phyloP scores from a whole-genome alignment of 2,888 invertebrate genomes.

The Molanna angustata region DNA sequence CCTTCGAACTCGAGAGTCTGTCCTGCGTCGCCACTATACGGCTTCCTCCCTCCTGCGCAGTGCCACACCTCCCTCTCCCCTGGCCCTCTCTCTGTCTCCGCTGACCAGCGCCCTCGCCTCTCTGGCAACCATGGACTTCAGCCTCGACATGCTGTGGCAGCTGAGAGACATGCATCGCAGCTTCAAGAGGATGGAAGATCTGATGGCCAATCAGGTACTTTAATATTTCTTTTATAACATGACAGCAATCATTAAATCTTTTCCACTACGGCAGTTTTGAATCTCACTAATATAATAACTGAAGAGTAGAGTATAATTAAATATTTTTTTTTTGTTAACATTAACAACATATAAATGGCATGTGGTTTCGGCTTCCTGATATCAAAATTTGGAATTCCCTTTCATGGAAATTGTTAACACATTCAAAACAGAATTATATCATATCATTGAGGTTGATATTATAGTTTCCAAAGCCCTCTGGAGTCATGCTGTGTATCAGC shows the following conservation, averaged over 20 bases:
- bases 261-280: no score
- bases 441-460: no score
- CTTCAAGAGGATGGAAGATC: constrained; percentile 62
- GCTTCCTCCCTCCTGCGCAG: constrained; percentile 71
- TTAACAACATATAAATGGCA: no score
- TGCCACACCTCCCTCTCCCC: constrained; percentile 52
- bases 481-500: no score
- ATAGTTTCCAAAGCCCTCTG: no score
- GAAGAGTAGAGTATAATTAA: no score
- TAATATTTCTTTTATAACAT: not conserved
- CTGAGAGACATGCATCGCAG: constrained; percentile 73
- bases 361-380: no score
- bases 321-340: no score
- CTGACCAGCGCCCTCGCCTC: constrained; percentile 77
- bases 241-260: no score
- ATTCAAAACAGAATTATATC: not conserved
- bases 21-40: constrained; percentile 77
- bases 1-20: constrained; percentile 77
- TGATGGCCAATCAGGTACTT: constrained; percentile 30
- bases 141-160: constrained; percentile 77
- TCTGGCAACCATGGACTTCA: constrained; percentile 75
- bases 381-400: no score
- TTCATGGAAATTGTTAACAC: not conserved
- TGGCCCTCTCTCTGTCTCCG: constrained; percentile 71
- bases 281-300: no score